Evolutionary conservation across 2,888 invertebrate genomes (phyloP), one percentile per base, ranked within the genome.

Genomic region (Nymphalis c-album): DNA sequence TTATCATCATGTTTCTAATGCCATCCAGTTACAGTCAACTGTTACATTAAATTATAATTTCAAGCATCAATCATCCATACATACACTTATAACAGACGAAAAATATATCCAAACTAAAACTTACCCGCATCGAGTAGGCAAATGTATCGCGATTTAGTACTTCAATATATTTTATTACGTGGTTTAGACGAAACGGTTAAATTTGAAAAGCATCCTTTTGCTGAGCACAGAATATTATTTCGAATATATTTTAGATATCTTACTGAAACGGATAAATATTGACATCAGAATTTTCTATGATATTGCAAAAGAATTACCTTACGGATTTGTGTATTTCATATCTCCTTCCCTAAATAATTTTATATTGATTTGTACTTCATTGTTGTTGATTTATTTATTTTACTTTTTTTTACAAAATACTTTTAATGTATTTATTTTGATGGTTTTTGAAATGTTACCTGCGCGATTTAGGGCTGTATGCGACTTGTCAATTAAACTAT

Each of bases 91-190:
- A 18, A 40, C 40, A 57, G 40, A 18, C 40, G 35, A 57, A 57
- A 57, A 57, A 40, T 57, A 57, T 57, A 0, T 57, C 35, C 40
- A 18, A 57, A 40, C 26, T 40, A 40, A 40, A 57, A 13, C 40
- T 18, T 40, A 40, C 35, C 35, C 10, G 35, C 26, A 51, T 63
- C 69, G 65, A 55, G 59, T 57, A 64, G 47, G 70, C 64, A 63
- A 70, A 68, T 70, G 64, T 63, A 72, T 63, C 66, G 67, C 71
- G 62, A 71, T 71, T 72, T 67, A 55, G 63, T 71, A 67, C 67
- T 63, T 64, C 72, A 69, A 69, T 72, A 69, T 71, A 72, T 72
- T 72, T 72, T 72, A 72, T 72, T 72, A 72, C 67, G 72, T 69
- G 71, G 72, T 71, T 72, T 72, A 71, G 71, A 71, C 55, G 69